Conservation (phyloP, 2,888 invertebrate species). For the Aphidius colemani region DNA sequence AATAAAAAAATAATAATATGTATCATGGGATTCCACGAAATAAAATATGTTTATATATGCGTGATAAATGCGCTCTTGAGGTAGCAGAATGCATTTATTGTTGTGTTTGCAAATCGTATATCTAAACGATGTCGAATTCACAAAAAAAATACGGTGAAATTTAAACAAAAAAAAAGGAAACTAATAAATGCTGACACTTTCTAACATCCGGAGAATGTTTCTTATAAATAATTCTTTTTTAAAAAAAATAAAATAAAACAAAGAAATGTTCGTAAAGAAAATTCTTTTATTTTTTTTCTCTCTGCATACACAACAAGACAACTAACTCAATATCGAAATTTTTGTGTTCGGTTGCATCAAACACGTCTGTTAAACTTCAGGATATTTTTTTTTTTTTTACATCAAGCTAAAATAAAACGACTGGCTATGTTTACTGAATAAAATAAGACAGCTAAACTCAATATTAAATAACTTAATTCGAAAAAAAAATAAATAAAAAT, state of each 20-base stretch:
- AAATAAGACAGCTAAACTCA: too few relatives aligned
- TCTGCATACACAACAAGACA: too few relatives aligned
- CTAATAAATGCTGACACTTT: slow-evolving; percentile 48
- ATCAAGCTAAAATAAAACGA: too few relatives aligned
- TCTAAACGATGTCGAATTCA: too few relatives aligned
- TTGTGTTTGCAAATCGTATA: background rate
- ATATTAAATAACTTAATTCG: too few relatives aligned
- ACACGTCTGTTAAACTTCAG: too few relatives aligned
- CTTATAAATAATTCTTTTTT: too few relatives aligned
- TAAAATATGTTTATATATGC: slow-evolving; percentile 8
- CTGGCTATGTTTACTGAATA: too few relatives aligned
- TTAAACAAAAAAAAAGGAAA: slow-evolving; percentile 25
- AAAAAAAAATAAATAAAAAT: too few relatives aligned
- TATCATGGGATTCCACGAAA: slow-evolving; percentile 5
- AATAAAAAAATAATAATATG: slow-evolving; percentile 6
- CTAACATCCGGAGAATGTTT: slow-evolving; percentile 41
- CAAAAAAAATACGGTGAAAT: slow-evolving; percentile 1
- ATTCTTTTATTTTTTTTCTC: slow-evolving; percentile 38
- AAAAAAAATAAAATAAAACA: background rate
- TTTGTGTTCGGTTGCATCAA: too few relatives aligned
- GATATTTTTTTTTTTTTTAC: too few relatives aligned
- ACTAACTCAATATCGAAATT: too few relatives aligned
- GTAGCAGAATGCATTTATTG: background rate
- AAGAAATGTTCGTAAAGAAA: slow-evolving; percentile 52
- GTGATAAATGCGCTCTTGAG: background rate